phyloP scores from a whole-genome alignment of 2,888 invertebrate species.

The Oegoconia quadripuncta region DNA sequence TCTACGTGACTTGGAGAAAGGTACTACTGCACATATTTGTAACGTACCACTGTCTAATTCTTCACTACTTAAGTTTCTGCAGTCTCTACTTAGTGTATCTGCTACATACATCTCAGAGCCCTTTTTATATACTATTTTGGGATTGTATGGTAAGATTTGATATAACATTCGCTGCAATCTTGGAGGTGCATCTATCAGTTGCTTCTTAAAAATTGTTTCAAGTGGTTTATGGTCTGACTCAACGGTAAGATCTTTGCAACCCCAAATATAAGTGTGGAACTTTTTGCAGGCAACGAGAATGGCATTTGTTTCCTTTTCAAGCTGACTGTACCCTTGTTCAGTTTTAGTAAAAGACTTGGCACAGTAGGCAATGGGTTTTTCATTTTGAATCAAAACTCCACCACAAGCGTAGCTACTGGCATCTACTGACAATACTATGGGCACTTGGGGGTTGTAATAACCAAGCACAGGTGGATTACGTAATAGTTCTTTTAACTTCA shows the following conservation, averaged over 20 bases:
- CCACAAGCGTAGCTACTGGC: constrained; percentile 15
- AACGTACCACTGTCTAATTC: not conserved
- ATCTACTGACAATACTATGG: constrained; percentile 10
- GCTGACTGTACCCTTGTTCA: constrained; percentile 10
- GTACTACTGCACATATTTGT: constrained; percentile 2
- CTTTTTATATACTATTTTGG: constrained; percentile 25
- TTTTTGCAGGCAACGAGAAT: constrained; percentile 12
- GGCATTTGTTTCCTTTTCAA: too few species aligned
- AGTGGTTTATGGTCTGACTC: constrained; percentile 37
- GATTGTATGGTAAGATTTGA: constrained; percentile 26
- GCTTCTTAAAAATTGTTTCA: too few species aligned
- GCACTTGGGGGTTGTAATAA: constrained; percentile 11
- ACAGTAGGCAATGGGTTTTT: constrained; percentile 15
- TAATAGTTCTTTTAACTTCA: constrained; percentile 9
- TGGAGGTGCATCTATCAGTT: constrained; percentile 22
- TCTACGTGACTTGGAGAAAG: constrained; percentile 1
- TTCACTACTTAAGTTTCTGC: not conserved
- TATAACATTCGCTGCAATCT: constrained; percentile 32
- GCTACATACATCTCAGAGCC: constrained; percentile 32
- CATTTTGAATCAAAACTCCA: constrained; percentile 10
- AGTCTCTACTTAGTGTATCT: constrained; percentile 26
- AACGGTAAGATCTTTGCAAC: constrained; percentile 21
- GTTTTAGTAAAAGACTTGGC: constrained; percentile 15
- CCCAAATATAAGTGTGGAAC: constrained; percentile 17
- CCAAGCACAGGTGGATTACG: constrained; percentile 12